These are phyloP conservation scores for Martes martes DNA, from an alignment of 2,113 vertebrate species.

Conservation along the genomic window DNA sequence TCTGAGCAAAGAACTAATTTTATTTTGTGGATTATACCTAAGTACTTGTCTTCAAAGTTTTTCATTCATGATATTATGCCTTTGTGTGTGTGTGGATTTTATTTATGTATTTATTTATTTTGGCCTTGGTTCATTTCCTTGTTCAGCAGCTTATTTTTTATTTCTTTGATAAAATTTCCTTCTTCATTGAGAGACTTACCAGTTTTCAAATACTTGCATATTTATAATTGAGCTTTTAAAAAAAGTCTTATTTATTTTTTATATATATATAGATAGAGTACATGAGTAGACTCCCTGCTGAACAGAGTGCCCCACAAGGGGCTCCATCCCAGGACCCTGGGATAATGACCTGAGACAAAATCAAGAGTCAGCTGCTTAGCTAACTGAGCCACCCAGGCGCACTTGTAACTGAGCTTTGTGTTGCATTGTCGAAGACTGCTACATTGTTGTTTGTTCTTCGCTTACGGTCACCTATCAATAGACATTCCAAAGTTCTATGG, in stretches of 20 bases:
- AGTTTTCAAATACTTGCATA: not conserved
- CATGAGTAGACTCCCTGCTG: not conserved
- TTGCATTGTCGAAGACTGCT: not conserved
- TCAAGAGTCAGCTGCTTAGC: not conserved
- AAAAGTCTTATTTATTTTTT: not conserved
- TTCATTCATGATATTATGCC: not conserved
- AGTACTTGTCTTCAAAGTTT: not conserved
- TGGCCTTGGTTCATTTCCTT: not conserved
- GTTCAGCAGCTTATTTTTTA: not conserved
- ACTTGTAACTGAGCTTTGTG: not conserved
- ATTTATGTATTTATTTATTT: not conserved
- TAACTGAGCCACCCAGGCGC: not conserved
- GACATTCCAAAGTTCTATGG: not conserved
- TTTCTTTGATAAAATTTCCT: not conserved
- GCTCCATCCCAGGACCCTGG: not conserved
- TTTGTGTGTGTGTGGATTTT: not conserved
- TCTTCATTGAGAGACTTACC: not conserved
- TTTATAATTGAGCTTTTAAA: not conserved
- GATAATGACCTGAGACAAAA: not conserved
- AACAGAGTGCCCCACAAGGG: not conserved
- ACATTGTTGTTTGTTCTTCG: not conserved
- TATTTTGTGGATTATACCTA: not conserved
- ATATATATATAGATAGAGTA: not conserved
- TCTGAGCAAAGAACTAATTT: not conserved
- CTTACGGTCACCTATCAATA: not conserved